Evolutionary conservation across 1,140 invertebrate species (phyloP).

Genomic region (fruit fly (Drosophila melanogaster)): Release_6_plus_ISO1_MT NC_004354.4:14571001-14571500

Average conservation of each 20-base stretch:
- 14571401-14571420: too few relatives aligned
- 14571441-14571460: conserved; percentile 62
- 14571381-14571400: too few relatives aligned
- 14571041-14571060: conserved; percentile 17
- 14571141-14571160: conserved; percentile 60
- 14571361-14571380: background rate
- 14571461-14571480: conserved; percentile 59
- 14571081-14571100: conserved; percentile 55
- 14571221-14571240: conserved; percentile 30
- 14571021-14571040: background rate
- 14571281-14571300: conserved; percentile 58
- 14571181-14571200: conserved; percentile 27
- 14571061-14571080: conserved; percentile 37
- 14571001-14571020: too few relatives aligned
- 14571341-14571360: conserved; percentile 34
- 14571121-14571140: conserved; percentile 43
- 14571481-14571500: conserved; percentile 43
- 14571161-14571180: conserved; percentile 16
- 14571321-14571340: conserved; percentile 36
- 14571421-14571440: conserved; percentile 21
- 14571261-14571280: conserved; percentile 33
- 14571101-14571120: conserved; percentile 51
- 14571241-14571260: conserved; percentile 30
- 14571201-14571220: conserved; percentile 24
- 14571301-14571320: conserved; percentile 54